These are phyloP conservation scores for Hylia prasina DNA, from an alignment of 2,113 vertebrate genomes.

Conservation along the genomic window DNA sequence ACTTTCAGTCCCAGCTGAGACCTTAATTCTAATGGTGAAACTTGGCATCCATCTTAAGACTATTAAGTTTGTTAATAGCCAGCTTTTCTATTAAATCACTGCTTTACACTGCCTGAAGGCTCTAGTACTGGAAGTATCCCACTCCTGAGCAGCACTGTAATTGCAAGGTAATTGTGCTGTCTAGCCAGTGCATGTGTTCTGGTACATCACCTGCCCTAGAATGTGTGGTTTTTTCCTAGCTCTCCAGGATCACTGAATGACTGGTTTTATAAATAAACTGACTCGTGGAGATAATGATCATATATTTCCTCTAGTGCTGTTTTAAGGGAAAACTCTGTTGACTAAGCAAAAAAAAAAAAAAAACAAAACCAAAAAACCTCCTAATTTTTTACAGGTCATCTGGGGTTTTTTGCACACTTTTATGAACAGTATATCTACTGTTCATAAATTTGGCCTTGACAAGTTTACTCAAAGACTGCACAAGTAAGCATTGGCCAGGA, in stretches of 20 bases:
- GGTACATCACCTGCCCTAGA: neutral
- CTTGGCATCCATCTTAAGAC: neutral
- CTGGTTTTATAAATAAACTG: neutral
- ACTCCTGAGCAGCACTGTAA: neutral
- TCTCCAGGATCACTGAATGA: neutral
- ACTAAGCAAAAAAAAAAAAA: neutral
- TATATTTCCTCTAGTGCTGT: neutral
- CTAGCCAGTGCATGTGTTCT: neutral
- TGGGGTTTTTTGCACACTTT: neutral
- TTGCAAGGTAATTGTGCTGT: neutral
- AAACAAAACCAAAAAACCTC: neutral
- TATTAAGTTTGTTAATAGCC: neutral
- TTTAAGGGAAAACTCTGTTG: neutral
- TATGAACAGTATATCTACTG: neutral
- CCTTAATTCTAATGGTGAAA: neutral
- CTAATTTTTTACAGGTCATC: neutral
- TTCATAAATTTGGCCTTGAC: neutral
- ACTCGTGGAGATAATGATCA: neutral
- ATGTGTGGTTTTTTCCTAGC: neutral
- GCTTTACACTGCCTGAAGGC: neutral
- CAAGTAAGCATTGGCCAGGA: neutral
- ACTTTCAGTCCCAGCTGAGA: neutral
- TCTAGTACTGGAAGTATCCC: neutral
- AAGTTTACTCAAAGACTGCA: neutral
- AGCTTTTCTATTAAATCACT: neutral